These are phyloP conservation scores for Centroberyx gerrardi DNA, from an alignment of 2,797 vertebrate genomes.

Conservation along the genomic window DNA sequence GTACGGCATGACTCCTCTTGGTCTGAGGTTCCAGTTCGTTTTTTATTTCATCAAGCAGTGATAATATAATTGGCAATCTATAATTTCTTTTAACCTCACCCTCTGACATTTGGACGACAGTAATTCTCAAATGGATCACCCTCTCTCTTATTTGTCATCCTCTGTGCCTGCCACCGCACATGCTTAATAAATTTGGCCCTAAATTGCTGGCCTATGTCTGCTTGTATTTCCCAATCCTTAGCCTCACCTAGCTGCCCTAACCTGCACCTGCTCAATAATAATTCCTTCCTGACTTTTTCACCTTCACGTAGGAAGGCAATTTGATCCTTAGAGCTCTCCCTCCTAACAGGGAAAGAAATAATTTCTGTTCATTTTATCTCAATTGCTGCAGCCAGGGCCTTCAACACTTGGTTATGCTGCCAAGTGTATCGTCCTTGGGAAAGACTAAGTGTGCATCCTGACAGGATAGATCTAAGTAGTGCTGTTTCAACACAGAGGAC, in stretches of 20 bases:
- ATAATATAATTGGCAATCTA: too few relatives aligned
- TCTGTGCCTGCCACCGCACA: too few relatives aligned
- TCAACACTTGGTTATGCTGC: conserved; percentile 5
- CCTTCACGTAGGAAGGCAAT: conserved; percentile 1
- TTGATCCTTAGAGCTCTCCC: not conserved
- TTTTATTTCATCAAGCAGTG: too few relatives aligned
- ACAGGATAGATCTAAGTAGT: conserved; percentile 1
- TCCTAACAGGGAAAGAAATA: not conserved
- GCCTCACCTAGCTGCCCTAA: conserved; percentile 11
- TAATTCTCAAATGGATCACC: too few relatives aligned
- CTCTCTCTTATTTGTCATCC: too few relatives aligned
- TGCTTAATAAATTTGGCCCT: not conserved
- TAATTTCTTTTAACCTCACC: too few relatives aligned
- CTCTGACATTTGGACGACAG: too few relatives aligned
- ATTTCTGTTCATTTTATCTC: conserved; percentile 18
- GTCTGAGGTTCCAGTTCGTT: too few relatives aligned
- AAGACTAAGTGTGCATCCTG: not conserved
- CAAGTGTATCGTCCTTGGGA: not conserved
- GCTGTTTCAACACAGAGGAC: not conserved
- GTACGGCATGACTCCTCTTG: too few relatives aligned
- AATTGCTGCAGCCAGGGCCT: not conserved
- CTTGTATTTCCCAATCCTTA: conserved; percentile 8
- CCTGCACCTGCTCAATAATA: conserved; percentile 21
- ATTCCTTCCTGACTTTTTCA: conserved; percentile 3
- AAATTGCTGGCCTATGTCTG: not conserved